A percentile compares a stretch with the other conserved stretches of the same genome.
Evolutionary conservation across 2,888 invertebrate genomes (phyloP).

Genomic region (Caenorhabditis plicata): DNA sequence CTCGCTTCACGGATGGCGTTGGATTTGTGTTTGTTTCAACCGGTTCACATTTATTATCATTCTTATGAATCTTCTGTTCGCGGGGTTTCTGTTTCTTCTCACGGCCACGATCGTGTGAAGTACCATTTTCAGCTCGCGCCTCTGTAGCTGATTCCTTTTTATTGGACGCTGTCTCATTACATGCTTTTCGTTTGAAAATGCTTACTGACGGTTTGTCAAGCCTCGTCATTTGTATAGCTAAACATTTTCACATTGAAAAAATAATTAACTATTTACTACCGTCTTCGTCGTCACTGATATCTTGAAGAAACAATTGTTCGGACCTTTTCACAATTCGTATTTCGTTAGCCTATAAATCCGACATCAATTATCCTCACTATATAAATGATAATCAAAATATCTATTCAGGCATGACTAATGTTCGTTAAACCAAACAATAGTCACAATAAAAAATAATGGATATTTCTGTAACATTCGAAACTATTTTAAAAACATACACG

Average conservation of each 20-base stretch:
- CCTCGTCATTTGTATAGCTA: slow-evolving; percentile 49
- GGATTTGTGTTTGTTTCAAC: background rate
- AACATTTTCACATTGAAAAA: background rate
- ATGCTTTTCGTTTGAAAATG: slow-evolving; percentile 30
- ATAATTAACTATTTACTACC: slow-evolving; percentile 12
- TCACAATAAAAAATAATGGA: too few species aligned
- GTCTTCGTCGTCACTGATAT: slow-evolving; percentile 47
- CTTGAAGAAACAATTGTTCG: slow-evolving; percentile 33
- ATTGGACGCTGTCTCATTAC: too few species aligned
- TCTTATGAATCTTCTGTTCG: slow-evolving; percentile 9
- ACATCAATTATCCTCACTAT: background rate
- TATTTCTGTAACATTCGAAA: too few species aligned
- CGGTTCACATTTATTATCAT: too few species aligned
- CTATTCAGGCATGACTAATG: too few species aligned
- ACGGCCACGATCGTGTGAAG: too few species aligned
- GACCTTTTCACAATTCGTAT: slow-evolving; percentile 43
- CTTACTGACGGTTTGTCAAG: slow-evolving; percentile 39
- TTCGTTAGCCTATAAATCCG: slow-evolving; percentile 19
- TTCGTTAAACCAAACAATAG: too few species aligned
- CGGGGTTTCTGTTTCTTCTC: slow-evolving; percentile 14
- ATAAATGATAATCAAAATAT: too few species aligned
- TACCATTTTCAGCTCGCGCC: background rate
- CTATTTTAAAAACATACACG: too few species aligned
- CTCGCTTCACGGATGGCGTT: background rate
- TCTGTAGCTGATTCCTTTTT: background rate